Evolutionary conservation across 1,140 invertebrate genomes (phyloP), one percentile per base, ranked within the genome.

Genomic region (Sycophaga agraensis): DNA sequence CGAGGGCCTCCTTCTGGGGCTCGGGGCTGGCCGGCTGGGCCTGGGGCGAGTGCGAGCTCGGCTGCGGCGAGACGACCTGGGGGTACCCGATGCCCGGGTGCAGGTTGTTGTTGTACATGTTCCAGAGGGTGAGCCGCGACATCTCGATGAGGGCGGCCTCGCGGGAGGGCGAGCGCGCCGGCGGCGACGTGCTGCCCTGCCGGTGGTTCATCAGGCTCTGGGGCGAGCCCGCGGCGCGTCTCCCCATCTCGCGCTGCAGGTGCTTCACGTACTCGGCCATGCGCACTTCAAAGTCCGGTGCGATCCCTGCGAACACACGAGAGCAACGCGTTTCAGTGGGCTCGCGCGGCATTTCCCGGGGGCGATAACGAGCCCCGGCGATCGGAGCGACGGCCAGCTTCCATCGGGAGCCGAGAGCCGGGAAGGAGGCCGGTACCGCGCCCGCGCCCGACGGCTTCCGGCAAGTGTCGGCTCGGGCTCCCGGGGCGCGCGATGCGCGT

Each of bases 181-280:
- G 86, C 26, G 86, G 86, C 11, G 87, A 84, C 7, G 81, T 66
- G 66, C 77, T 86, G 58, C 79, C 85, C 73, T 74, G 86, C 67
- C 49, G 55, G 7, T 54, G 48, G 19, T 28, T 34, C 57, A 75
- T 68, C 7, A 65, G 53, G 5, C 63, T 66, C 6, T 73, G 66
- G 65, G 79, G 84, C 63, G 81, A 83, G 0, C 60, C 66, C 0
- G 77, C 67, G 0, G 75, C 17, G 75, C 68, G 40, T 71, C 58
- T 84, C 79, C 66, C 83, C 22, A 91, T 51, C 12, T 64, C 62
- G 19, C 56, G 62, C 37, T 64, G 62, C 22, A 58, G 79, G 53
- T 89, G 71, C 75, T 89, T 90, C 62, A 92, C 83, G 67, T 91
- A 92, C 66, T 92, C 89, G 60, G 88, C 83, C 82, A 91, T 89